A percentile compares a stretch with the other conserved stretches of the same genome.
phyloP scores from a whole-genome alignment of 2,797 vertebrate species.

The Buceros bicornis region DNA sequence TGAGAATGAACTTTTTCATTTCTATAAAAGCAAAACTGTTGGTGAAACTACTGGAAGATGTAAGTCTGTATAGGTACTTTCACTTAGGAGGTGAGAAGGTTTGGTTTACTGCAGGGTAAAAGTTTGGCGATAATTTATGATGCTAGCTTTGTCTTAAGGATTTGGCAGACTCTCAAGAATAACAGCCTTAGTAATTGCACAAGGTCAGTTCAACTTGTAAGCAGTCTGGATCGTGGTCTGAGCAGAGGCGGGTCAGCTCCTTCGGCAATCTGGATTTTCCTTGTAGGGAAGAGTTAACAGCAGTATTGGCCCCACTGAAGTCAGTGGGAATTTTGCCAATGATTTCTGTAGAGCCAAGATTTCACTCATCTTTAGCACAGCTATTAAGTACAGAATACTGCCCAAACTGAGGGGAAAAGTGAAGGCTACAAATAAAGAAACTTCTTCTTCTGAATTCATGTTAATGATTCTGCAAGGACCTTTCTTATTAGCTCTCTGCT shows the following conservation, averaged over 20 bases:
- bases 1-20: neutral
- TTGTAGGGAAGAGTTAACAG: slow-evolving; percentile 47
- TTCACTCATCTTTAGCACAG: slow-evolving; percentile 4
- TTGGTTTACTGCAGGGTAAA: slow-evolving; percentile 9
- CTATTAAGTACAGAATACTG: slow-evolving; percentile 15
- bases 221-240: neutral
- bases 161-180: slow-evolving; percentile 50
- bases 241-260: neutral
- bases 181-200: neutral
- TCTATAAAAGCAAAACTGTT: neutral
- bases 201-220: neutral
- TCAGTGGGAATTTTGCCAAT: slow-evolving; percentile 39
- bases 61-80: neutral
- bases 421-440: neutral
- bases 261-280: neutral
- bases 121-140: slow-evolving; percentile 14
- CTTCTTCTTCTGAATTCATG: neutral
- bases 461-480: neutral
- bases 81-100: neutral
- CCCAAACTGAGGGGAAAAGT: neutral
- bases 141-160: slow-evolving; percentile 30
- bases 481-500: neutral
- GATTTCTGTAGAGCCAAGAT: neutral
- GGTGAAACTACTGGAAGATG: neutral
- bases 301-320: slow-evolving; percentile 27